Evolutionary conservation across 2,797 vertebrate genomes (phyloP).

Genomic region (Anguilla megastoma): DNA sequence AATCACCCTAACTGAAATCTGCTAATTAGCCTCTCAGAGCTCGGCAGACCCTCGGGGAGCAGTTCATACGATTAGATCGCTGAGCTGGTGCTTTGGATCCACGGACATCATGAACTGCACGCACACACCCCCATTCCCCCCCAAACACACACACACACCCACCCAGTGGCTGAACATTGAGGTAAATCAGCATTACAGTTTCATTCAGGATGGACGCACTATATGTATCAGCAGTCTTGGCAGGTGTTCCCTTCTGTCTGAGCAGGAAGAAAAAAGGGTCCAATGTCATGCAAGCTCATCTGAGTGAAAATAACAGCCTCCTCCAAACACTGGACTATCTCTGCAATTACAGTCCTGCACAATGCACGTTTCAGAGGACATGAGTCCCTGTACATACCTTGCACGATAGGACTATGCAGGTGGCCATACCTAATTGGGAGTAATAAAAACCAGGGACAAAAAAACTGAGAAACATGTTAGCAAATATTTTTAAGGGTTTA

Average conservation of each 20-base stretch:
- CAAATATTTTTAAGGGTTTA: neutral
- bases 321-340: neutral
- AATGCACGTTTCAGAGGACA: neutral
- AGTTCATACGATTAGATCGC: conserved; percentile 48
- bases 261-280: too few relatives aligned
- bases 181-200: too few relatives aligned
- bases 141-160: conserved; percentile 56
- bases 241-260: too few relatives aligned
- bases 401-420: neutral
- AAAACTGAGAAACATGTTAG: neutral
- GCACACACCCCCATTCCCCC: conserved; percentile 28
- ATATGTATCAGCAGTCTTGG: too few relatives aligned
- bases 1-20: conserved; percentile 70
- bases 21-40: conserved; percentile 71
- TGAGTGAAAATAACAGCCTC: neutral
- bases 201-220: too few relatives aligned
- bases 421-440: neutral
- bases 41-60: conserved; percentile 57
- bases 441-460: neutral
- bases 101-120: conserved; percentile 66
- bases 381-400: too few relatives aligned
- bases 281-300: neutral
- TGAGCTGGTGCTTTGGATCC: conserved; percentile 69
- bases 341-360: neutral
- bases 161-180: too few relatives aligned